Base-by-base conservation (phyloP, 1,140 invertebrate genomes). In the Ceratosolen fusciceps region DNA sequence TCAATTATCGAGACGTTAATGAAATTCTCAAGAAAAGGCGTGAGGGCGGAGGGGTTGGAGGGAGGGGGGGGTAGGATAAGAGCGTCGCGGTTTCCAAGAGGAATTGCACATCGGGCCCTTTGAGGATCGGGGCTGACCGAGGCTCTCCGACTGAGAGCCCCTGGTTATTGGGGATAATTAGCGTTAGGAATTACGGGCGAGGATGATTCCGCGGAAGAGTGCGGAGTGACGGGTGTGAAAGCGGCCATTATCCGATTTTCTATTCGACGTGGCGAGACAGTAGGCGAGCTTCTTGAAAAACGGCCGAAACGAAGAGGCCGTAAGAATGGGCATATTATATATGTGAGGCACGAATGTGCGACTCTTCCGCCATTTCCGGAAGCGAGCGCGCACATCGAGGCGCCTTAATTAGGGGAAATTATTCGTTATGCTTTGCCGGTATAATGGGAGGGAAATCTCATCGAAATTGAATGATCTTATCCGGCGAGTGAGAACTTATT, bases 221-320 rank as follows among this genome's bases (percentile, higher is more conserved):
- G 82, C 82, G 84, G 83, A 83, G 82, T 58, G 86, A 85, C 86
- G 85, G 83, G 83, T 84, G 88, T 89, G 87, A 88, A 88, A 89
- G 88, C 86, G 86, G 80, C 87, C 85, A 89, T 89, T 89, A 89
- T 86, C 85, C 85, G 85, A 85, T 86, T 87, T 88, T 87, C 84
- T 84, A 87, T 87, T 86, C 81, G 82, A 82, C 85, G 85, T 80
- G 76, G 81, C 73, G 34, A 73, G 47, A 37, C 52, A 77, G 71
- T 67, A 77, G n/a, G n/a, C n/a, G n/a, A n/a, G 65, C 67, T 77
- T 26, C 70, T 70, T 47, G 47, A 26, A 72, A 72, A 47, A 12
- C 74, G 43, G 26, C 37, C 34, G 56, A 52, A 54, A 29, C n/a
- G n/a, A n/a, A n/a, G n/a, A n/a, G n/a, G n/a, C 58, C 19, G 34